Percentiles rank a stretch among this genome's conserved stretches.
These are phyloP conservation scores for Tenrec ecaudatus DNA, from an alignment of 2,113 vertebrate species.

Conservation along the genomic window DNA sequence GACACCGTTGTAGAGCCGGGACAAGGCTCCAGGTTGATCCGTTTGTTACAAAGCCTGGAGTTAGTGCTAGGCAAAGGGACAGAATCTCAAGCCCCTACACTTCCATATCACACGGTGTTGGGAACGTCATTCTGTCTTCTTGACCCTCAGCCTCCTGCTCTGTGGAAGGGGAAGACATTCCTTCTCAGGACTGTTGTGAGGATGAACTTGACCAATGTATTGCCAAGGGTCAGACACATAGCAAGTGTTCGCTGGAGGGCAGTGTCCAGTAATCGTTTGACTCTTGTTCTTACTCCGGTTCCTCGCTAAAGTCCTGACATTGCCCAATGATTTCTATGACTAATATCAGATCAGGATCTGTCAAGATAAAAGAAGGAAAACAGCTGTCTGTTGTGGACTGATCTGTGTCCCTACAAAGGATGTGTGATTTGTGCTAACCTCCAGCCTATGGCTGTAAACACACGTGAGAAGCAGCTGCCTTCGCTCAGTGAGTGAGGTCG, in stretches of 20 bases:
- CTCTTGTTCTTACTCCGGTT: not conserved
- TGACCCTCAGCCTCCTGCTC: constrained; percentile 1
- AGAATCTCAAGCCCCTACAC: not conserved
- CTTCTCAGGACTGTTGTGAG: not conserved
- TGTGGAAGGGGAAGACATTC: not conserved
- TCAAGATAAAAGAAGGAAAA: constrained; percentile 6
- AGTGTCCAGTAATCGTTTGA: constrained; percentile 3
- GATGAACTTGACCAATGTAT: constrained; percentile 20
- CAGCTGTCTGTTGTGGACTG: not conserved
- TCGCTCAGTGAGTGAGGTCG: not conserved
- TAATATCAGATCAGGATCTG: not conserved
- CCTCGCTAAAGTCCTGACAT: constrained; percentile 14
- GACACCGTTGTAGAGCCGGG: not conserved
- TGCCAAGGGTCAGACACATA: not conserved
- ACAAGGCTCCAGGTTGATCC: not conserved
- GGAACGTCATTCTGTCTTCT: not conserved
- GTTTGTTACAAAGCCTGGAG: not conserved
- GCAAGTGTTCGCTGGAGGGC: not conserved
- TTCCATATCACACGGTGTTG: not conserved
- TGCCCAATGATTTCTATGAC: constrained; percentile 18
- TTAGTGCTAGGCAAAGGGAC: not conserved
- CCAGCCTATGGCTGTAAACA: not conserved
- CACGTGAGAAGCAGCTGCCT: not conserved
- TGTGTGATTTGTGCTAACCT: not conserved
- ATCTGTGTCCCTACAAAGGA: not conserved